phyloP scores from a whole-genome alignment of 2,113 vertebrate genomes.

The Phylloscopus trochiloides region DNA sequence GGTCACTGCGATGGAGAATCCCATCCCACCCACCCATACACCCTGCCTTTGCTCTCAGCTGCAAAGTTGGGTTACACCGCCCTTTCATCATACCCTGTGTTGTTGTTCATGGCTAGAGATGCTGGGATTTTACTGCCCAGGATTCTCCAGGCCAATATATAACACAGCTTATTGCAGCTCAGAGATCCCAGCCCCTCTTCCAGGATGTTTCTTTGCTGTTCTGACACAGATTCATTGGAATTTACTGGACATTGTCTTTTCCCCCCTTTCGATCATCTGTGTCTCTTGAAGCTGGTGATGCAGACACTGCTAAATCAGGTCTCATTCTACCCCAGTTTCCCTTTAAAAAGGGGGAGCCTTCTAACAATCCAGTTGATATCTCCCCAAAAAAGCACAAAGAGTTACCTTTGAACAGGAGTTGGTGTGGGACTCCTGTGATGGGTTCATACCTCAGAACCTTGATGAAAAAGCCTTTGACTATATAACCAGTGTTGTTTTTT shows the following conservation, averaged over 20 bases:
- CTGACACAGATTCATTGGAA: not conserved
- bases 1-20: not conserved
- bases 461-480: rapidly evolving
- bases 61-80: rapidly evolving
- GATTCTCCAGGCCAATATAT: not conserved
- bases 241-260: not conserved
- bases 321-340: not conserved
- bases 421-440: not conserved
- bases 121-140: not conserved
- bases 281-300: not conserved
- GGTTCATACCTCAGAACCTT: not conserved
- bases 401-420: not conserved
- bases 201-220: not conserved
- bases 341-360: not conserved
- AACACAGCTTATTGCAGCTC: not conserved
- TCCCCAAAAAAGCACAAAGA: not conserved
- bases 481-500: not conserved
- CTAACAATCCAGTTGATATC: not conserved
- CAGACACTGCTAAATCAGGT: not conserved
- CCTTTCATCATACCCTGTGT: rapidly evolving
- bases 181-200: not conserved
- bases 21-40: rapidly evolving
- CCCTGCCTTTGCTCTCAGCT: not conserved
- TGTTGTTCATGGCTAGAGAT: not conserved
- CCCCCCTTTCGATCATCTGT: not conserved